Base-by-base conservation (phyloP, 2,113 vertebrate genomes). In the Tetraodon nigroviridis region DNA sequence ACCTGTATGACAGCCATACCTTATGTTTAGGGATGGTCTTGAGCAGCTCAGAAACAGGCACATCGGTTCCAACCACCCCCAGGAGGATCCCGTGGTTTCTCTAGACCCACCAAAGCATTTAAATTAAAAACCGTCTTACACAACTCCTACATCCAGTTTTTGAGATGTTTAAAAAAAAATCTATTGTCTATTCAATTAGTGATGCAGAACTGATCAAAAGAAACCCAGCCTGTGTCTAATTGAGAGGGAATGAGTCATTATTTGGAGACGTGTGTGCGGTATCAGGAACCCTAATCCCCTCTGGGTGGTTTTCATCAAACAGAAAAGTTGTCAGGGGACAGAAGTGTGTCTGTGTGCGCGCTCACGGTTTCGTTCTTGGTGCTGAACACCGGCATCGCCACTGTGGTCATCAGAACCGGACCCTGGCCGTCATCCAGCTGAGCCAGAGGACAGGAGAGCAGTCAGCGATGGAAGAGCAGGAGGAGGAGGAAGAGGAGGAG, bases 361-460 rank as follows among this genome's bases (percentile, higher is more conserved):
- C 94, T 98, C 86, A 99, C 97, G 17, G 97, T 99, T 84, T 98
- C 95, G 3, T 98, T 99, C 87, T 98, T 94, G 75, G 94, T 99
- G 85, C 97, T 99, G 85, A 99, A 99, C 59, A 99, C 97, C 1
- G 97, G 97, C 97, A 99, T 99, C 53, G 97, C 97, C 49, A 99
- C 95, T 0, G 97, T 98, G 55, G 97, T 99, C 97, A 98, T 98
- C 86, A 99, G 81, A 76, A 98, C 92, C 19, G 93, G 87, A 71
- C 92, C 90, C 82, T 94, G 91, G 78, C 91, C 93, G 21, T 96
- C 92, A 1, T 94, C 92, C 84, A 98, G 74, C 97, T 99, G 78
- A 70, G n/a, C 17, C 32, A 51, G 71, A 64, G 76, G 61, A 89
- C 53, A 78, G 77, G 55, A 51, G 51, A 83, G 77, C 67, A 49